phyloP scores from a whole-genome alignment of 2,797 vertebrate genomes.

The Gila robusta region DNA sequence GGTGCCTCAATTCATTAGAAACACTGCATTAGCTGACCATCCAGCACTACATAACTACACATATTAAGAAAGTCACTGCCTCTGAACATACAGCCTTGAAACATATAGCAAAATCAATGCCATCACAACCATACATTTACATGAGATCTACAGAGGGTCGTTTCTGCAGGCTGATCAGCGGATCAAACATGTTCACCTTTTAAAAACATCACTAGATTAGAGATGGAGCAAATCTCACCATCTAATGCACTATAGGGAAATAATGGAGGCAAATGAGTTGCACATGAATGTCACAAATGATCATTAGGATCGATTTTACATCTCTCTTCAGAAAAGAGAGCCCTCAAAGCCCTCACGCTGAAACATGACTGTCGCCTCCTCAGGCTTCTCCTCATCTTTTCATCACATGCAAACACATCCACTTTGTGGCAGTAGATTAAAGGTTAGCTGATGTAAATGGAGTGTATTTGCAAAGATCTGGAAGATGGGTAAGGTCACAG shows the following conservation, averaged over 20 bases:
- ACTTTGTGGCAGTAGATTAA: conserved; percentile 65
- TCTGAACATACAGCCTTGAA: conserved; percentile 16
- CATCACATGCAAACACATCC: conserved; percentile 21
- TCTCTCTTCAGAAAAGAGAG: conserved; percentile 49
- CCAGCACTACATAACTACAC: conserved; percentile 76
- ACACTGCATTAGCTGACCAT: conserved; percentile 83
- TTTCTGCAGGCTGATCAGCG: conserved; percentile 44
- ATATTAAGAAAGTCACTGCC: conserved; percentile 39
- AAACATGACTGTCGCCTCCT: neutral
- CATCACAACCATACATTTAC: conserved; percentile 27
- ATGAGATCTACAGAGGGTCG: conserved; percentile 16
- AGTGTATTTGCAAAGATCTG: conserved; percentile 72
- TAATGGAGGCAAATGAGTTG: conserved; percentile 58
- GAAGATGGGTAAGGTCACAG: conserved; percentile 68
- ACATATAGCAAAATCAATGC: conserved; percentile 37
- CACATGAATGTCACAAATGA: conserved; percentile 59
- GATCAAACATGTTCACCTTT: conserved; percentile 45
- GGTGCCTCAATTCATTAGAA: conserved; percentile 81
- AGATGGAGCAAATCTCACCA: conserved; percentile 43
- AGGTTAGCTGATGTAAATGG: conserved; percentile 76
- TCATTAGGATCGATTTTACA: conserved; percentile 58
- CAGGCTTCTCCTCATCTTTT: conserved; percentile 23
- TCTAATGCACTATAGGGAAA: conserved; percentile 54
- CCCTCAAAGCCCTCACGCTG: conserved; percentile 37
- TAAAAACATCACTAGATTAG: conserved; percentile 52